phyloP scores from a whole-genome alignment of 2,888 invertebrate species.

The Hypselothyrea guttata region DNA sequence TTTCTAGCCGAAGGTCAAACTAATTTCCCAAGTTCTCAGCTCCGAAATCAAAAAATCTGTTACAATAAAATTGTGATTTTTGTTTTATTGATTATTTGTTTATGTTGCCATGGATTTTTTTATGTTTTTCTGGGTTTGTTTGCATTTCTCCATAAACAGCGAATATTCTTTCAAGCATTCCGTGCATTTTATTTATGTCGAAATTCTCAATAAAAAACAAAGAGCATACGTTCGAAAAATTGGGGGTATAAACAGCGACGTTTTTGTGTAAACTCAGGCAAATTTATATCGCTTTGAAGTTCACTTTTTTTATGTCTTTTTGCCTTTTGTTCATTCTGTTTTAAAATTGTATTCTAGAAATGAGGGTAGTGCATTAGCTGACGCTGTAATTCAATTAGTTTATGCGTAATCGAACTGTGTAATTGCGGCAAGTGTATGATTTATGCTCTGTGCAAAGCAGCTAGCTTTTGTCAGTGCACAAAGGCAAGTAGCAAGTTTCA shows the following conservation, averaged over 20 bases:
- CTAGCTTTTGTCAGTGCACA: no score
- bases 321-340: no score
- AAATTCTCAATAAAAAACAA: conserved; percentile 64
- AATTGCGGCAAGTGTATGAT: no score
- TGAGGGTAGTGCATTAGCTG: conserved; percentile 24
- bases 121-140: conserved; percentile 46
- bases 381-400: conserved; percentile 21
- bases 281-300: conserved; percentile 48
- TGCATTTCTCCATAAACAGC: conserved; percentile 52
- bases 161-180: conserved; percentile 58
- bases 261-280: conserved; percentile 50
- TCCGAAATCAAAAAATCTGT: conserved; percentile 44
- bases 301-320: conserved; percentile 1
- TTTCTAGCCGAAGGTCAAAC: conserved; percentile 54
- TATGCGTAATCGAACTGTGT: conserved; percentile 22
- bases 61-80: conserved; percentile 39
- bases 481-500: no score
- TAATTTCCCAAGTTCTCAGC: conserved; percentile 35
- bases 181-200: conserved; percentile 54
- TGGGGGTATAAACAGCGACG: conserved; percentile 6
- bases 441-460: neutral
- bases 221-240: conserved; percentile 8
- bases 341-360: conserved; percentile 8
- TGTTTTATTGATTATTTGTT: conserved; percentile 49
- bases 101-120: conserved; percentile 57